Percentiles rank a stretch among this genome's conserved stretches.
phyloP scores from a whole-genome alignment of 1,140 invertebrate genomes.

The Ceratosolen fusciceps region DNA sequence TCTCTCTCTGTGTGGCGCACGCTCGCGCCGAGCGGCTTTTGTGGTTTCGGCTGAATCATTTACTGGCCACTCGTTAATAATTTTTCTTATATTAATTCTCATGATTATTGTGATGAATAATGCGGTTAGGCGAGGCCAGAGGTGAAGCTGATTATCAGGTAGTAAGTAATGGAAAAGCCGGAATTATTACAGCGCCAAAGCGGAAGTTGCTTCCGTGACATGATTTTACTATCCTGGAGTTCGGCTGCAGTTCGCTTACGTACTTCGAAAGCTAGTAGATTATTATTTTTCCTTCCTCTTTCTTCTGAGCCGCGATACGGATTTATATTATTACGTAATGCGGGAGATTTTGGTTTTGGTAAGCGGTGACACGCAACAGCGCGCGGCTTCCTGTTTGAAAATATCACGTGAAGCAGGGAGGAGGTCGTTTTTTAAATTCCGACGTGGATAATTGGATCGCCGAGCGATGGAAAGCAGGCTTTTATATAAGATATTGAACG shows the following conservation, averaged over 20 bases:
- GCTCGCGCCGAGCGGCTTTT: slow-evolving; percentile 7
- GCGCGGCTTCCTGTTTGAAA: neutral
- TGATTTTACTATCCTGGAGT: too few species aligned
- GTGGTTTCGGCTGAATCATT: slow-evolving; percentile 9
- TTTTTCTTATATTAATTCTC: neutral
- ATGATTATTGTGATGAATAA: neutral
- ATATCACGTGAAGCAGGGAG: neutral
- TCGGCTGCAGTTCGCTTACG: too few species aligned
- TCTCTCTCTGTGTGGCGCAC: too few species aligned
- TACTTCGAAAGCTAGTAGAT: too few species aligned
- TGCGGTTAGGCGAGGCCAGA: too few species aligned
- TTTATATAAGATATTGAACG: neutral
- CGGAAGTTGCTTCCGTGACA: too few species aligned
- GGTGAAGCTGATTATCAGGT: too few species aligned
- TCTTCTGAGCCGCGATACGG: too few species aligned
- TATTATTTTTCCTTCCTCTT: too few species aligned
- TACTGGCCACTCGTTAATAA: neutral
- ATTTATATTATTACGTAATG: neutral
- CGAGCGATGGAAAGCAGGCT: neutral
- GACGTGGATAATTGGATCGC: neutral
- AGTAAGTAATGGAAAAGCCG: too few species aligned
- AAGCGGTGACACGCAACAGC: too few species aligned
- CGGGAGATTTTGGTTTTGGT: neutral
- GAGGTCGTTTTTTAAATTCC: neutral
- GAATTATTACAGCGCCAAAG: too few species aligned